A percentile compares a stretch with the other conserved stretches of the same genome.
Conservation (phyloP, 2,888 invertebrate genomes). For the Drosophila peninsularis region DNA sequence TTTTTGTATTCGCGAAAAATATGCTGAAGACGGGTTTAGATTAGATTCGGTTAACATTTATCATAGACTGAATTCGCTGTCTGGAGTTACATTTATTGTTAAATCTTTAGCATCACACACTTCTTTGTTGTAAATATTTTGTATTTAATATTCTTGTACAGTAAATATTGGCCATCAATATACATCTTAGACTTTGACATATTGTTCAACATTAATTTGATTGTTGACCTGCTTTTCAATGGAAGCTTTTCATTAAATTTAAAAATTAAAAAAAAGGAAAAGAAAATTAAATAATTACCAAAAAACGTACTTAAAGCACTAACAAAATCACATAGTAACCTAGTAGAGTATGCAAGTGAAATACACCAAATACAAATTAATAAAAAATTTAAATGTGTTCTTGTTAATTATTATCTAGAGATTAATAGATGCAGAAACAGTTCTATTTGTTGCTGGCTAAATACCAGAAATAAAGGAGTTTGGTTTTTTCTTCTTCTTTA, state of each 20-base stretch:
- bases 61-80: conserved; percentile 71
- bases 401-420: conserved; percentile 8
- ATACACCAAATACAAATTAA: conserved; percentile 38
- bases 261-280: conserved; percentile 13
- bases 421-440: conserved; percentile 20
- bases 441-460: conserved; percentile 7
- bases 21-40: conserved; percentile 65
- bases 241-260: conserved; percentile 49
- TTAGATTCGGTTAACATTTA: conserved; percentile 62
- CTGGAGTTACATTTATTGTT: conserved; percentile 78
- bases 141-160: conserved; percentile 43
- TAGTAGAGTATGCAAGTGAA: conserved; percentile 60
- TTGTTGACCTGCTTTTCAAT: conserved; percentile 31
- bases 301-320: conserved; percentile 72
- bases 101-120: conserved; percentile 61
- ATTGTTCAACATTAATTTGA: conserved; percentile 30
- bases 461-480: conserved; percentile 6
- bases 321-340: conserved; percentile 75
- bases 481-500: not conserved
- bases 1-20: conserved; percentile 39
- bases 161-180: conserved; percentile 49
- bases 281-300: conserved; percentile 36
- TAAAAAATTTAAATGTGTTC: conserved; percentile 20
- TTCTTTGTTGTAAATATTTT: conserved; percentile 60
- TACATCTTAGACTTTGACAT: conserved; percentile 38